Conservation (phyloP, 2,113 vertebrate species). For the Ascaphus truei region DNA sequence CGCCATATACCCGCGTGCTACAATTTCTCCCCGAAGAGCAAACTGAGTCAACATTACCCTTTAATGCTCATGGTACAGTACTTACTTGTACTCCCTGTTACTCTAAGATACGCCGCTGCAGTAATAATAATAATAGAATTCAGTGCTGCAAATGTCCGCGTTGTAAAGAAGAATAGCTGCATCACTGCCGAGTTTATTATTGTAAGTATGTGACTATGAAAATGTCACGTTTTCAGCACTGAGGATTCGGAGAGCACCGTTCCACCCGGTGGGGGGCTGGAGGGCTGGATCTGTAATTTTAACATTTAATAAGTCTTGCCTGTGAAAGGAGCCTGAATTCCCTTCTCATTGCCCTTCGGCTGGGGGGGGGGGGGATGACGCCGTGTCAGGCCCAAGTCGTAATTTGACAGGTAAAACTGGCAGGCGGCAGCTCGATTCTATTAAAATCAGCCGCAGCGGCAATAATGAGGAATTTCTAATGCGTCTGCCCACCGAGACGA, state of each 20-base stretch:
- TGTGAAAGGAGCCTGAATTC: not conserved
- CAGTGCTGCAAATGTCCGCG: too few relatives aligned
- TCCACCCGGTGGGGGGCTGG: not conserved
- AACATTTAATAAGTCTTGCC: slow-evolving; percentile 9
- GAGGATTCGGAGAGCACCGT: not conserved
- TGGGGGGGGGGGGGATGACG: too few relatives aligned
- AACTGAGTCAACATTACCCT: too few relatives aligned
- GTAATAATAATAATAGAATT: too few relatives aligned
- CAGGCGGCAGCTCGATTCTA: slow-evolving; percentile 37
- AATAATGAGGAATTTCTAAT: slow-evolving; percentile 16
- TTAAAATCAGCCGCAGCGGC: slow-evolving; percentile 33
- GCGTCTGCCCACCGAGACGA: not conserved
- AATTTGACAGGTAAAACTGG: slow-evolving; percentile 39
- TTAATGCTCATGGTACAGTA: too few relatives aligned
- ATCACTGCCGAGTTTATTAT: not conserved
- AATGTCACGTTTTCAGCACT: not conserved
- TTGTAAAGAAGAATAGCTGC: too few relatives aligned
- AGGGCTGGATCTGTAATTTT: slow-evolving; percentile 28
- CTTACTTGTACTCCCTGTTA: too few relatives aligned
- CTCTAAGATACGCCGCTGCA: too few relatives aligned
- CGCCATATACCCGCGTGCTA: too few relatives aligned
- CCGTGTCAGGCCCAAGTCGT: slow-evolving; percentile 29
- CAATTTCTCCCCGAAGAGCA: too few relatives aligned
- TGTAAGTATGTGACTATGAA: not conserved
- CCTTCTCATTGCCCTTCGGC: not conserved